Conservation (phyloP, 2,797 vertebrate genomes). For the Tenualosa ilisha region DNA sequence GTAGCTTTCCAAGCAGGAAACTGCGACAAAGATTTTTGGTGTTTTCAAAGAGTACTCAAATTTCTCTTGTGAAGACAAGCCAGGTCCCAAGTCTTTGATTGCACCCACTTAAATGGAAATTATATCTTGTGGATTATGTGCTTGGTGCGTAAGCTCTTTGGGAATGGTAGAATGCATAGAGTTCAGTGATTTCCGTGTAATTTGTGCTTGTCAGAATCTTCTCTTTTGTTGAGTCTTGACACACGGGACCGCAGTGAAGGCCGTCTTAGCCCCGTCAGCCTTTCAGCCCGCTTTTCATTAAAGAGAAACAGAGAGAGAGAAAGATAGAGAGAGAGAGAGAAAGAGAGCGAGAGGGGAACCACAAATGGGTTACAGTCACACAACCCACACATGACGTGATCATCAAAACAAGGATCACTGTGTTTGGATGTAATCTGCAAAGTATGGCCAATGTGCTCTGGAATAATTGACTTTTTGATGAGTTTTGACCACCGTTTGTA, state of each 20-base stretch:
- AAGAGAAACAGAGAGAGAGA: background rate
- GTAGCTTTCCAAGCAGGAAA: background rate
- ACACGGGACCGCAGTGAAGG: background rate
- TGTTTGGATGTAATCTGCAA: background rate
- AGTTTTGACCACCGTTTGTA: background rate
- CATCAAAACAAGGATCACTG: background rate
- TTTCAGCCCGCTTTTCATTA: background rate
- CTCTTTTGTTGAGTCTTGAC: background rate
- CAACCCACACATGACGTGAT: background rate
- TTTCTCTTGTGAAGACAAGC: background rate
- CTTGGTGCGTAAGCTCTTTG: background rate
- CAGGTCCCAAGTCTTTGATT: background rate
- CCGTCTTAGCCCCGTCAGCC: background rate
- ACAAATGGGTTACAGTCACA: background rate
- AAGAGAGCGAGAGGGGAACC: background rate
- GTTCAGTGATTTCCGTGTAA: conserved; percentile 1
- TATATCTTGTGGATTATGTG: background rate
- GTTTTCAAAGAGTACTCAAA: background rate
- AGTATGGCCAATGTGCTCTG: background rate
- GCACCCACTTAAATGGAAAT: conserved; percentile 3
- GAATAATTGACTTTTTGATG: background rate
- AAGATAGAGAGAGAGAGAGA: background rate
- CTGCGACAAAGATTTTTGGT: background rate
- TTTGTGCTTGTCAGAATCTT: background rate
- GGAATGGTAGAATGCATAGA: background rate